Conservation (phyloP, 30 jellyfish, hydroid and myxozoan genomes). For the Calvadosia cruxmelitensis region DNA sequence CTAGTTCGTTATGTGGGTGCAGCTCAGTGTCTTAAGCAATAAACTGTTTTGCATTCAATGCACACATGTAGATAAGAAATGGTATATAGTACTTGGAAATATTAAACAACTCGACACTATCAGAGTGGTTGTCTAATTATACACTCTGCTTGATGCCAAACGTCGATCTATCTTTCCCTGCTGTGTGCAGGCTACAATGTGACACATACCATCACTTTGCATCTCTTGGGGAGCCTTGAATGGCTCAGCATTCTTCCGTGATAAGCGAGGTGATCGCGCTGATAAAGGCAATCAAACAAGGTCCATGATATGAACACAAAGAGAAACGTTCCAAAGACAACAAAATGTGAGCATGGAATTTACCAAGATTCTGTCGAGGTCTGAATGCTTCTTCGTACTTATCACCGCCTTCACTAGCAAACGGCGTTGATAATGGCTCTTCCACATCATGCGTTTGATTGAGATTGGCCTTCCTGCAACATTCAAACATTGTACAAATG, state of each 20-base stretch:
- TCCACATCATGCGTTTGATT: not conserved
- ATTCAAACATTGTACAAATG: no score
- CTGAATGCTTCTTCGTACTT: not conserved
- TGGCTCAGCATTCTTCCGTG: slow-evolving; percentile 51
- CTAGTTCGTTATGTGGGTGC: no score
- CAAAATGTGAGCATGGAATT: not conserved
- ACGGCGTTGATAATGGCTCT: not conserved
- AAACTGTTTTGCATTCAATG: no score
- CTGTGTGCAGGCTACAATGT: no score
- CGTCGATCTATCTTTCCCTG: no score
- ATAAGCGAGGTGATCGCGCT: slow-evolving; percentile 64
- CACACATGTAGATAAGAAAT: no score
- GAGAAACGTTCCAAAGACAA: not conserved
- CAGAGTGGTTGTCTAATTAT: no score
- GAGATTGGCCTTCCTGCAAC: not conserved
- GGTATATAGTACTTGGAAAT: no score
- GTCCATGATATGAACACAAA: not conserved
- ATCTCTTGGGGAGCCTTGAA: slow-evolving; percentile 73
- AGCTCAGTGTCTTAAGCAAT: no score
- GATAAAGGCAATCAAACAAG: not conserved
- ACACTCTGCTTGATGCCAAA: no score
- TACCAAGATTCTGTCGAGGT: not conserved
- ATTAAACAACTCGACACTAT: not conserved
- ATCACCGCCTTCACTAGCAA: not conserved
- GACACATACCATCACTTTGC: no score